Evolutionary conservation across 1,140 invertebrate species (phyloP).

Genomic region (Batillaria attramentaria): DNA sequence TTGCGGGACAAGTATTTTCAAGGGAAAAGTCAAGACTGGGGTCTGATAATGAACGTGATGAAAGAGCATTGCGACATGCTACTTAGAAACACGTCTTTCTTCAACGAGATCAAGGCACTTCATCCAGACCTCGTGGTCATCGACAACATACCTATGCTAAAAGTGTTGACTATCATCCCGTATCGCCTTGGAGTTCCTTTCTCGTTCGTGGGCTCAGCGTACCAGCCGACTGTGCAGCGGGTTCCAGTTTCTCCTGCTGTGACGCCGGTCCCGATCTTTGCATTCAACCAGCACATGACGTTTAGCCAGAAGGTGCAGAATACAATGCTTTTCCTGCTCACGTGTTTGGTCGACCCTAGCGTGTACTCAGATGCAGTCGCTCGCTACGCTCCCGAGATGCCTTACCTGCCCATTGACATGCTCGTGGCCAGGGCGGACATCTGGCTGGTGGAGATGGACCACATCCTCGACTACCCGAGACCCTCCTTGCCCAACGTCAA

Average conservation of each 20-base stretch:
- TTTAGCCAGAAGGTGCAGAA: slow-evolving; percentile 10
- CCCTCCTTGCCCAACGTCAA: slow-evolving; percentile 50
- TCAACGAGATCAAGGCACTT: slow-evolving; percentile 10
- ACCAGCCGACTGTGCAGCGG: neutral
- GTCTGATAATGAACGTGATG: neutral
- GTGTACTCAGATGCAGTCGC: neutral
- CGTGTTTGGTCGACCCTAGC: neutral
- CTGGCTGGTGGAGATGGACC: slow-evolving; percentile 44
- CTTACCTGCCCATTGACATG: slow-evolving; percentile 23
- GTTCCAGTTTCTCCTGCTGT: slow-evolving; percentile 11
- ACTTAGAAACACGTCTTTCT: slow-evolving; percentile 14
- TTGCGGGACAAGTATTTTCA: neutral
- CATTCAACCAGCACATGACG: neutral
- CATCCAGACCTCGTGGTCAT: slow-evolving; percentile 34
- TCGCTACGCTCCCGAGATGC: slow-evolving; percentile 33
- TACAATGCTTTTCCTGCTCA: neutral
- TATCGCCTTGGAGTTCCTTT: slow-evolving; percentile 39
- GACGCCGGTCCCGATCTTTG: neutral
- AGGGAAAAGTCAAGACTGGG: no score
- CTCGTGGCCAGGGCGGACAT: slow-evolving; percentile 34
- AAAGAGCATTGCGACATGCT: neutral
- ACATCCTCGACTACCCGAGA: slow-evolving; percentile 42
- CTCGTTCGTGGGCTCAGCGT: slow-evolving; percentile 1
- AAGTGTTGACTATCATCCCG: slow-evolving; percentile 33
- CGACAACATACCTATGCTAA: neutral